phyloP scores from a whole-genome alignment of 2,113 vertebrate genomes.

The Electrona antarctica region DNA sequence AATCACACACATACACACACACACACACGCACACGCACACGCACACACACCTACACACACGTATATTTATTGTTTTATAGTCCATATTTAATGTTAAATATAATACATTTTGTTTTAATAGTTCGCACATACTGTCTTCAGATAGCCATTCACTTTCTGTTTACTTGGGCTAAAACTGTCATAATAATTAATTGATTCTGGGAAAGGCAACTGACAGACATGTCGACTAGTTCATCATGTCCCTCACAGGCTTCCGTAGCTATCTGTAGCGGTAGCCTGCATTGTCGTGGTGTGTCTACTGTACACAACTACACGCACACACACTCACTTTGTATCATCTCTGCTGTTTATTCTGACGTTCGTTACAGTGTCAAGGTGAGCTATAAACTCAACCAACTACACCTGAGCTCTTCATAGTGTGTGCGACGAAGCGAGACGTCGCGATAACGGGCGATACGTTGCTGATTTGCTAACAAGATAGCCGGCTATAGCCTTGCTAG shows the following conservation, averaged over 20 bases:
- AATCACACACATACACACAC: too few species aligned
- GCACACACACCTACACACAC: too few species aligned
- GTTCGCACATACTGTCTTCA: too few species aligned
- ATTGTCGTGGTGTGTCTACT: background rate
- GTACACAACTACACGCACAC: background rate
- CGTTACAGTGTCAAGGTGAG: background rate
- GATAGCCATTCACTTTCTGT: too few species aligned
- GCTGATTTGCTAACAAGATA: background rate
- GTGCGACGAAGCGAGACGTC: rapidly evolving
- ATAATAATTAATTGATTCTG: too few species aligned
- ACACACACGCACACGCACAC: too few species aligned
- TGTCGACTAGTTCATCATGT: background rate
- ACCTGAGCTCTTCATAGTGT: background rate
- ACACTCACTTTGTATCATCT: background rate
- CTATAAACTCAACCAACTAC: slow-evolving; percentile 7
- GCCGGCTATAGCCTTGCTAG: slow-evolving; percentile 25
- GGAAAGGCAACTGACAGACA: too few species aligned
- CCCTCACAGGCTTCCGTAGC: slow-evolving; percentile 55
- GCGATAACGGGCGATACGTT: background rate
- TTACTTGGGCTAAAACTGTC: too few species aligned
- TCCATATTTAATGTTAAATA: too few species aligned
- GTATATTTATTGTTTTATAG: too few species aligned
- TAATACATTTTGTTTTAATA: too few species aligned
- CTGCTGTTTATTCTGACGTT: background rate
- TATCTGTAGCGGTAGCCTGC: slow-evolving; percentile 34